These are phyloP conservation scores for Aproaerema taeniolella DNA, from an alignment of 2,888 invertebrate species.

Conservation along the genomic window DNA sequence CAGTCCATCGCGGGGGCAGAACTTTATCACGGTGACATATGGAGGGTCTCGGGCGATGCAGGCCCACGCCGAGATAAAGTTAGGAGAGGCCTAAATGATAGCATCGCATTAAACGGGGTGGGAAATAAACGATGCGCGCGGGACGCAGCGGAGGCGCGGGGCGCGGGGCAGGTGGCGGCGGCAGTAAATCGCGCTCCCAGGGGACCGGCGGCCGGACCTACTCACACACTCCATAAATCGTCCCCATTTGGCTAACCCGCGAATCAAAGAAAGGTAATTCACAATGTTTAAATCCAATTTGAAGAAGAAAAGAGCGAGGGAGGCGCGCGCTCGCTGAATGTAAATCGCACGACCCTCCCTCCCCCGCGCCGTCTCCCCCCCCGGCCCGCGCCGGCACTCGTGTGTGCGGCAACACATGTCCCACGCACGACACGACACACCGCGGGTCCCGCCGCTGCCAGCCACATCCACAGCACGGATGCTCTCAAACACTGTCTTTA, in stretches of 20 bases:
- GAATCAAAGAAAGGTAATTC: conserved; percentile 72
- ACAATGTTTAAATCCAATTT: conserved; percentile 72
- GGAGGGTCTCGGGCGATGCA: conserved; percentile 9
- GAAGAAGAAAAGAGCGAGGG: conserved; percentile 31
- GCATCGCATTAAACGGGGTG: conserved; percentile 57
- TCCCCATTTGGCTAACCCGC: conserved; percentile 70
- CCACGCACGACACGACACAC: neutral
- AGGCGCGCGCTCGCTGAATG: conserved; percentile 28
- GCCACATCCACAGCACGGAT: neutral
- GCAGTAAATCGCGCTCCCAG: too few species aligned
- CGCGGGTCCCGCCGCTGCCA: too few species aligned
- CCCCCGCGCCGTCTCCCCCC: too few species aligned
- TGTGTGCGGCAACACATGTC: neutral
- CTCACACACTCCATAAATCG: conserved; percentile 58
- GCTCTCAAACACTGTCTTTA: too few species aligned
- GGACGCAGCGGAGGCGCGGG: conserved; percentile 39
- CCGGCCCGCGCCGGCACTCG: neutral
- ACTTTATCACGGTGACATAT: conserved; percentile 6
- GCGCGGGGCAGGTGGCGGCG: conserved; percentile 29
- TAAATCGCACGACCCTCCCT: conserved; percentile 19
- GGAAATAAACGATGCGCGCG: conserved; percentile 47
- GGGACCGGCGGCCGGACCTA: conserved; percentile 24
- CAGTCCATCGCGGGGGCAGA: too few species aligned
- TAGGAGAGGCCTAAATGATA: conserved; percentile 49
- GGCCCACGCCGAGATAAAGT: conserved; percentile 7